Evolutionary conservation across 1,140 invertebrate genomes (phyloP).

Genomic region (Solenopsis invicta): DNA sequence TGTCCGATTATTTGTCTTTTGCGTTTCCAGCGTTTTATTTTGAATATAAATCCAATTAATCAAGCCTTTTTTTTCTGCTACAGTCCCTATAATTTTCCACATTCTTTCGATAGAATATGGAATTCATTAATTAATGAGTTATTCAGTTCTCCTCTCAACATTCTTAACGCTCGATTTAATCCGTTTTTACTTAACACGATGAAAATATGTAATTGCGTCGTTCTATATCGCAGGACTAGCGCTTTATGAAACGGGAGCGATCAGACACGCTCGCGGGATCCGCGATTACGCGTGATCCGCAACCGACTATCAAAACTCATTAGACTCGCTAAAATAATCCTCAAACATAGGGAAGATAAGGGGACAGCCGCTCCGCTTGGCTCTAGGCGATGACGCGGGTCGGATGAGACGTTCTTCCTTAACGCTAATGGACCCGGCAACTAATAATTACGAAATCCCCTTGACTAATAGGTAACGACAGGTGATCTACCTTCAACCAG

Average conservation of each 20-base stretch:
- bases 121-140: not conserved
- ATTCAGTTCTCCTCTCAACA: not conserved
- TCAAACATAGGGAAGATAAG: not conserved
- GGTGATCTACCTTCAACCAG: slow-evolving; percentile 47
- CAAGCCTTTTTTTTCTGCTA: no score
- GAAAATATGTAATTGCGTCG: not conserved
- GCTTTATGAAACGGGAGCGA: not conserved
- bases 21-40: no score
- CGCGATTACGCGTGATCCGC: slow-evolving; percentile 35
- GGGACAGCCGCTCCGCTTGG: not conserved
- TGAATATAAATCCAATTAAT: no score
- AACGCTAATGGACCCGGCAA: slow-evolving; percentile 57
- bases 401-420: slow-evolving; percentile 49
- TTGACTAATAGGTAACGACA: slow-evolving; percentile 70
- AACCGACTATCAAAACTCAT: slow-evolving; percentile 61
- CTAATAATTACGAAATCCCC: slow-evolving; percentile 65
- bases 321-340: slow-evolving; percentile 40
- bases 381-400: slow-evolving; percentile 48
- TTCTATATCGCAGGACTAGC: not conserved
- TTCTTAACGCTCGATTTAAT: slow-evolving; percentile 14
- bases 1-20: no score
- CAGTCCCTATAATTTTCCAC: no score
- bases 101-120: not conserved
- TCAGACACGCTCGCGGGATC: not conserved
- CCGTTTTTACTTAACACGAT: not conserved